Evolutionary conservation across 1,140 invertebrate genomes (phyloP), one percentile per base, ranked within the genome.

Genomic region (Frieseomelitta varia): DNA sequence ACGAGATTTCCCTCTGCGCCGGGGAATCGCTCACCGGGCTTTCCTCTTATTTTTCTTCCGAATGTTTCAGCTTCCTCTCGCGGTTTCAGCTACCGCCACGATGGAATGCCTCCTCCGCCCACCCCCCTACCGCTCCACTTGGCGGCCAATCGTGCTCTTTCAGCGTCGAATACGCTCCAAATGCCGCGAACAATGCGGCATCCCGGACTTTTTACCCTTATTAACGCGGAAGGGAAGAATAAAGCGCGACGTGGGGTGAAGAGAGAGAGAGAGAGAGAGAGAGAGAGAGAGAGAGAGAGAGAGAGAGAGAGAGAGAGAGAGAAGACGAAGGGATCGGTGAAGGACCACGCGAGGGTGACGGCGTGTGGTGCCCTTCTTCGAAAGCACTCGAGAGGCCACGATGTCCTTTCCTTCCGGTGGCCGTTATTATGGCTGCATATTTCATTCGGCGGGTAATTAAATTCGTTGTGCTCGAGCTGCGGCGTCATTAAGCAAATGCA

Each of bases 1-100:
- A 91, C 89, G 87, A 91, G 83, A 91, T 90, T 91, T 91, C 88
- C 87, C 85, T 88, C 79, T 39, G 80, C 86, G 84, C 79, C 39
- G 30, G 56, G 79, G 81, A 88, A 90, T 86, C 89, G 83, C 24
- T 76, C 58, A 12, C 10, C n/a, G n/a, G 65, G 72, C 79, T 85
- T 76, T 15, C 39, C 77, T 88, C 72, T 86, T 88, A 89, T 89
- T 88, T 89, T 81, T 74, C 87, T 78, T 73, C 85, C 58, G 73
- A 89, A 86, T 71, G 80, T 86, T 76, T 63, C 56, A 53, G 27
- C 72, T 84, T 72, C 34, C 77, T 72, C 47, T 80, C 51, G 68
- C 75, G 79, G 63, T 47, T 63, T 58, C 39, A 47, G 6, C 58
- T 56, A 58, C 71, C 24, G 17, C 15, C 17, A 11, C 21, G 27